A percentile compares a stretch with the other conserved stretches of the same genome.
Conservation (phyloP, 30 jellyfish, hydroid and myxozoan species). For the Cassiopea xamachana region DNA sequence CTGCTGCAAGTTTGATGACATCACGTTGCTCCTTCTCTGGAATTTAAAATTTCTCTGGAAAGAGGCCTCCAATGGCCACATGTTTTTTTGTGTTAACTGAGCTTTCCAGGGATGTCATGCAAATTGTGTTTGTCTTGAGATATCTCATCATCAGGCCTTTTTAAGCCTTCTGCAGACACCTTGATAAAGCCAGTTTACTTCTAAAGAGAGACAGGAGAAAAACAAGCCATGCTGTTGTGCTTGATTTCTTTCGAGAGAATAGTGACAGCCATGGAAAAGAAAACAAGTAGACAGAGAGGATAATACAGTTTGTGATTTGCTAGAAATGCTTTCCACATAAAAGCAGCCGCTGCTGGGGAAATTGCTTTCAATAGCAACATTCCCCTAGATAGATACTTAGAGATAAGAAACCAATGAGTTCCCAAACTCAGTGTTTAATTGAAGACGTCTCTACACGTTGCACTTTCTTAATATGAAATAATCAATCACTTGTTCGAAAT, state of each 20-base stretch:
- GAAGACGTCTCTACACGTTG: background rate
- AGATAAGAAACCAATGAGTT: background rate
- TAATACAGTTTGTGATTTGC: slow-evolving; percentile 12
- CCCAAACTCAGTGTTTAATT: background rate
- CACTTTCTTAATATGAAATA: background rate
- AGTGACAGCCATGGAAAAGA: background rate
- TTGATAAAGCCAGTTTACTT: background rate
- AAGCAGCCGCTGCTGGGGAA: slow-evolving; percentile 31
- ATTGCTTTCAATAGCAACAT: background rate
- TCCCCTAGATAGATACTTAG: background rate
- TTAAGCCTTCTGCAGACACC: background rate
- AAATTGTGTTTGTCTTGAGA: background rate
- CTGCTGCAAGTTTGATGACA: too few species aligned
- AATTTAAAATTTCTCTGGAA: too few species aligned
- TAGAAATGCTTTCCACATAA: slow-evolving; percentile 29
- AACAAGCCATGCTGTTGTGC: background rate
- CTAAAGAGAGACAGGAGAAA: background rate
- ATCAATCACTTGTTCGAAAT: background rate
- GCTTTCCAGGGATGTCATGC: background rate
- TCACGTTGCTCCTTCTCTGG: too few species aligned
- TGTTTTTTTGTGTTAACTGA: too few species aligned
- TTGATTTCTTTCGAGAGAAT: background rate
- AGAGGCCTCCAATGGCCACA: too few species aligned
- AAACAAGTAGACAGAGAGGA: background rate
- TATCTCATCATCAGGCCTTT: too few species aligned